phyloP scores from a whole-genome alignment of 2,888 invertebrate species.

The Eupithecia insigniata region DNA sequence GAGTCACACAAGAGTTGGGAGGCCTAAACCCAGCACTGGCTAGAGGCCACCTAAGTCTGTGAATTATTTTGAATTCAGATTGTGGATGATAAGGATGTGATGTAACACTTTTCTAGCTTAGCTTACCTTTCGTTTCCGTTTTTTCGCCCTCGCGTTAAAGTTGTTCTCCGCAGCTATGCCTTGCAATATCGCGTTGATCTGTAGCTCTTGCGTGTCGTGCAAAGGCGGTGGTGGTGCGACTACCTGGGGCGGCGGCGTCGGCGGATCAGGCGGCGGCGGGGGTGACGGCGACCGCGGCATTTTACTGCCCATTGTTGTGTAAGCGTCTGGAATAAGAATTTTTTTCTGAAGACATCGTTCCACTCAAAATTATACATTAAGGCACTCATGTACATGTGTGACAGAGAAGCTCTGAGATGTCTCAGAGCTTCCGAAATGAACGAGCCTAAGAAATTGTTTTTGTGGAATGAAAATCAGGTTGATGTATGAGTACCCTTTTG shows the following conservation, averaged over 20 bases:
- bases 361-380: neutral
- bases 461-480: neutral
- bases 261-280: constrained; percentile 44
- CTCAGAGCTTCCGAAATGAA: neutral
- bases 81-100: neutral
- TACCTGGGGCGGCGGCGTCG: constrained; percentile 37
- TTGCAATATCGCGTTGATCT: constrained; percentile 79
- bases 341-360: neutral
- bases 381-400: neutral
- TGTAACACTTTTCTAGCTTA: neutral
- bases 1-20: neutral
- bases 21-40: neutral
- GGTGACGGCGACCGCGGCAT: constrained; percentile 73
- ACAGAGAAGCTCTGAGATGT: too few species aligned
- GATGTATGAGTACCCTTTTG: neutral
- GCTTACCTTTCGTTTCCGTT: constrained; percentile 70
- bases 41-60: neutral
- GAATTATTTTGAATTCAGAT: neutral
- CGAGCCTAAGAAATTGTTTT: neutral
- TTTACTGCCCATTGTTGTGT: constrained; percentile 78
- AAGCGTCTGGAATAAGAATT: constrained; percentile 66
- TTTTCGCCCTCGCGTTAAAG: constrained; percentile 63
- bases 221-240: constrained; percentile 45
- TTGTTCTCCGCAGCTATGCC: constrained; percentile 77
- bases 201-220: constrained; percentile 75